Percentiles rank a stretch among this genome's conserved stretches.
Conservation (phyloP, 1,140 invertebrate species). For the Thaumetopoea pityocampa region DNA sequence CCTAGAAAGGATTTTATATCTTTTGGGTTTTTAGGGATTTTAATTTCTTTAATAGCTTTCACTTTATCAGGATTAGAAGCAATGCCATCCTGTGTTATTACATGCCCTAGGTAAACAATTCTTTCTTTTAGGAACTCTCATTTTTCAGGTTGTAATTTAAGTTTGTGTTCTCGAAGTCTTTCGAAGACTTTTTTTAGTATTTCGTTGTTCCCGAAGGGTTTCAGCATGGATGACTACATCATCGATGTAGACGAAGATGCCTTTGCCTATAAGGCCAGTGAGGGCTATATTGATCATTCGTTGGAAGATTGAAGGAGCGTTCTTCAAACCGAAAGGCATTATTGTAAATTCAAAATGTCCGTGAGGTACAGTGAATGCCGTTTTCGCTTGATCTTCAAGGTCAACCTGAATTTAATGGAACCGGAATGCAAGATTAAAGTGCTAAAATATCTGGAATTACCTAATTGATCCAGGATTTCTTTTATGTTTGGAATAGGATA, state of each 20-base stretch:
- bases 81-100: slow-evolving; percentile 8
- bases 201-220: background rate
- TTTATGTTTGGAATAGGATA: slow-evolving; percentile 19
- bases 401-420: slow-evolving; percentile 47
- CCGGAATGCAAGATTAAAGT: slow-evolving; percentile 57
- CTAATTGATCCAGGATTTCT: slow-evolving; percentile 21
- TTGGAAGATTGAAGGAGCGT: slow-evolving; percentile 6
- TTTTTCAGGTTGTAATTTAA: slow-evolving; percentile 5
- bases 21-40: slow-evolving; percentile 42
- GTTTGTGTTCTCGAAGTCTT: background rate
- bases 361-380: slow-evolving; percentile 26
- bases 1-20: slow-evolving; percentile 63
- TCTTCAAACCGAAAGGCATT: slow-evolving; percentile 34
- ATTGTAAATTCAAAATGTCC: slow-evolving; percentile 35
- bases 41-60: slow-evolving; percentile 27
- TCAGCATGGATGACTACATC: background rate
- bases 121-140: slow-evolving; percentile 6
- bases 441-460: slow-evolving; percentile 15
- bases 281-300: slow-evolving; percentile 5
- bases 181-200: background rate
- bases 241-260: slow-evolving; percentile 3
- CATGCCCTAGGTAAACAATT: slow-evolving; percentile 8
- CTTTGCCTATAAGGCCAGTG: slow-evolving; percentile 3
- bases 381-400: slow-evolving; percentile 20
- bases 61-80: slow-evolving; percentile 9